A percentile compares a stretch with the other conserved stretches of the same genome.
phyloP scores from a whole-genome alignment of 2,888 invertebrate species.

The Synanthedon myopaeformis region DNA sequence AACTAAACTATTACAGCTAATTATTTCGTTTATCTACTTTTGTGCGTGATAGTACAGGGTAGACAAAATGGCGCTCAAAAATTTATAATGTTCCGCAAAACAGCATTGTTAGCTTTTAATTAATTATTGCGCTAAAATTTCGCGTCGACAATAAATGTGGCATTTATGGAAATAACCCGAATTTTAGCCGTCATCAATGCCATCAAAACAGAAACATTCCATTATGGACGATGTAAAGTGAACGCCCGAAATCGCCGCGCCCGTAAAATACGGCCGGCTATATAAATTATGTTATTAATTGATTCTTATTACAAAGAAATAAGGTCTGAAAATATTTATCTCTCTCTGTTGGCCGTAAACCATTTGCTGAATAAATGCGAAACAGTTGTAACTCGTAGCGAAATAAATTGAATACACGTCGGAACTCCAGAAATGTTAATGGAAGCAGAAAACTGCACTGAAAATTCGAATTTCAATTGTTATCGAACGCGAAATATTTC shows the following conservation, averaged over 20 bases:
- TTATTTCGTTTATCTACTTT: too few relatives aligned
- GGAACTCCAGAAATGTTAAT: slow-evolving; percentile 40
- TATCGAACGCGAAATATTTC: slow-evolving; percentile 30
- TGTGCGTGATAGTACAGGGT: too few relatives aligned
- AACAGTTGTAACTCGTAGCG: slow-evolving; percentile 25
- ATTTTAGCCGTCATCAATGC: slow-evolving; percentile 1
- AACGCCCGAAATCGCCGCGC: slow-evolving; percentile 19
- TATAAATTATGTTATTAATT: not conserved
- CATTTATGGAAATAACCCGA: not conserved
- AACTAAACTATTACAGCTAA: too few relatives aligned
- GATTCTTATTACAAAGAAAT: not conserved
- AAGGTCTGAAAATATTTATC: too few relatives aligned
- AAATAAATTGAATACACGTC: slow-evolving; percentile 38
- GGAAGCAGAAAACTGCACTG: slow-evolving; percentile 32
- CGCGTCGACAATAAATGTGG: not conserved
- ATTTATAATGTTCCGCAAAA: not conserved
- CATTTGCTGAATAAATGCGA: slow-evolving; percentile 7
- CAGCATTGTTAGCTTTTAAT: not conserved
- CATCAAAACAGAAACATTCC: slow-evolving; percentile 17
- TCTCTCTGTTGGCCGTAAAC: too few relatives aligned
- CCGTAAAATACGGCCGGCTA: not conserved
- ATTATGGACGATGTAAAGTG: slow-evolving; percentile 15
- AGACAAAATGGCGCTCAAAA: too few relatives aligned
- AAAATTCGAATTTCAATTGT: slow-evolving; percentile 30
- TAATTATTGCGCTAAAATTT: not conserved